These are phyloP conservation scores for Hirundichthys speculiger DNA, from an alignment of 2,113 vertebrate genomes.

Conservation along the genomic window DNA sequence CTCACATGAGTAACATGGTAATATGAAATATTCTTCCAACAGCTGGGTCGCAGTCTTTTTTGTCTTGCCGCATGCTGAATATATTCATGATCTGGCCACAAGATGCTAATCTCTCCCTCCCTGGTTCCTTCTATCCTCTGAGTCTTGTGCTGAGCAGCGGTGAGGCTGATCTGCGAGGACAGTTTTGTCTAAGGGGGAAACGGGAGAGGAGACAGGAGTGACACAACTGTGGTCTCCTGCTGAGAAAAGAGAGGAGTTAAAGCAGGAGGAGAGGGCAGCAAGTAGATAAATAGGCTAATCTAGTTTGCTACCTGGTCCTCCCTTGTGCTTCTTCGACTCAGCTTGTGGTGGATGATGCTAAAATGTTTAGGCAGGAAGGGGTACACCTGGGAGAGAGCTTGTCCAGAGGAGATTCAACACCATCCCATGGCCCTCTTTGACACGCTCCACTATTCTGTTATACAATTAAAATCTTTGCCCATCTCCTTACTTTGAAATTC, in stretches of 20 bases:
- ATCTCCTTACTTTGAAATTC: constrained; percentile 31
- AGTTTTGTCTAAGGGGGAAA: constrained; percentile 56
- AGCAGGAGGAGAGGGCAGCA: constrained; percentile 43
- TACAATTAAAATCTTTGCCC: constrained; percentile 34
- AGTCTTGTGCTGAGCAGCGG: constrained; percentile 44
- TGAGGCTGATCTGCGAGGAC: constrained; percentile 68
- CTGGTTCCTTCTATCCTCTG: constrained; percentile 48
- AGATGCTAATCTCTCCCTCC: constrained; percentile 64
- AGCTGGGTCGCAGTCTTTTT: constrained; percentile 74
- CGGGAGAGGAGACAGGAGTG: constrained; percentile 53
- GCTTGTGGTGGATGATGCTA: constrained; percentile 56
- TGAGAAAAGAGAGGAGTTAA: constrained; percentile 57
- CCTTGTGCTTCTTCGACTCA: constrained; percentile 36
- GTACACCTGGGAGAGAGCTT: constrained; percentile 52
- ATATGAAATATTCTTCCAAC: constrained; percentile 74
- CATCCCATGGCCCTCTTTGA: constrained; percentile 40
- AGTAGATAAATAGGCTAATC: constrained; percentile 70
- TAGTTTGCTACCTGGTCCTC: constrained; percentile 58
- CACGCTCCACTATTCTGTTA: constrained; percentile 23
- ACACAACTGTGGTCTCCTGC: constrained; percentile 60
- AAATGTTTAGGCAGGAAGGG: constrained; percentile 68
- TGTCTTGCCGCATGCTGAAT: constrained; percentile 55
- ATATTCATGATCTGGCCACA: constrained; percentile 75
- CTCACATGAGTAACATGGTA: constrained; percentile 65
- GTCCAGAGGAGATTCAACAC: constrained; percentile 60